These are phyloP conservation scores for Polypterus bichir DNA, from an alignment of 2,113 vertebrate species.

Conservation along the genomic window DNA sequence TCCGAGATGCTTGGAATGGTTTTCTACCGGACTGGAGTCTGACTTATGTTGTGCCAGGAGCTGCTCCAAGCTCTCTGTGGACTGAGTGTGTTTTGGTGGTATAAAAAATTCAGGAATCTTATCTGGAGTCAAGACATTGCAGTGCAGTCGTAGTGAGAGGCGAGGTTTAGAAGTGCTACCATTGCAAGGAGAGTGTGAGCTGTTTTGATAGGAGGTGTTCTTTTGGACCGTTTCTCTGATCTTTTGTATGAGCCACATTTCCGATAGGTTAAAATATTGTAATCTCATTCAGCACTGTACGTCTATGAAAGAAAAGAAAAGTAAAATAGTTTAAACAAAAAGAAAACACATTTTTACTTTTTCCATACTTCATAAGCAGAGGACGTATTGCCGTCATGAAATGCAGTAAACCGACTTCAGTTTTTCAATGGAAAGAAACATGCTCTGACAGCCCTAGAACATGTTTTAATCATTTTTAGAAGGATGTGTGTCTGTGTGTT, in stretches of 20 bases:
- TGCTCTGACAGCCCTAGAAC: too few relatives aligned
- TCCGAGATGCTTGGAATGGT: not conserved
- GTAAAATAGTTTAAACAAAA: not conserved
- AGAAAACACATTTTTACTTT: not conserved
- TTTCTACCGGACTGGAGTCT: not conserved
- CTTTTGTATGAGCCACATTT: slow-evolving; percentile 41
- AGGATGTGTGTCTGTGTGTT: too few relatives aligned
- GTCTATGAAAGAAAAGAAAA: not conserved
- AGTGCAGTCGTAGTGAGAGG: slow-evolving; percentile 32
- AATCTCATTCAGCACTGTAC: not conserved
- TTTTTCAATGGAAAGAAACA: too few relatives aligned
- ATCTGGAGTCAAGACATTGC: slow-evolving; percentile 52
- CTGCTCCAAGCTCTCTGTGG: not conserved
- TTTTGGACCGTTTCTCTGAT: slow-evolving; percentile 32
- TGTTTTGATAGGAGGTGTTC: slow-evolving; percentile 30
- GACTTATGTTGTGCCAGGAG: slow-evolving; percentile 1
- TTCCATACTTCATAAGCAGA: too few relatives aligned
- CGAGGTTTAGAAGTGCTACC: slow-evolving; percentile 24
- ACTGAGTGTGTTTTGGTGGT: slow-evolving; percentile 39
- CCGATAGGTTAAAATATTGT: not conserved
- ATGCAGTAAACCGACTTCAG: too few relatives aligned
- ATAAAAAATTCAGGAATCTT: slow-evolving; percentile 56
- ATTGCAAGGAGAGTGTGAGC: slow-evolving; percentile 23
- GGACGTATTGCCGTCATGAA: too few relatives aligned
- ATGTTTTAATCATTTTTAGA: too few relatives aligned